Evolutionary conservation across 2,888 invertebrate genomes (phyloP).

Genomic region (Teleiodes luculella): DNA sequence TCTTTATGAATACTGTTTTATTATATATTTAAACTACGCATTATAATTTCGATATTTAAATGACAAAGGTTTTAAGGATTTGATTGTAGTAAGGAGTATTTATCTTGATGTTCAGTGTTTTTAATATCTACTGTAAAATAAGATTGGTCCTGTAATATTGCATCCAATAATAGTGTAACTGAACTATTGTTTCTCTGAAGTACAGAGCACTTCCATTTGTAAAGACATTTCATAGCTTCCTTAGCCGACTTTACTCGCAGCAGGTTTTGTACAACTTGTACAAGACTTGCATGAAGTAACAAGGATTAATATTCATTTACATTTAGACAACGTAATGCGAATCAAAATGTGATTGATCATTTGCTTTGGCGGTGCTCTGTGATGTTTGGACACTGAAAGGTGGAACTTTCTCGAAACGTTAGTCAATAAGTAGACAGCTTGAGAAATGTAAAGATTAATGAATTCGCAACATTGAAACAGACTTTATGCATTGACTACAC

Average conservation of each 20-base stretch:
- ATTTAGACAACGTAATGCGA: slow-evolving; percentile 19
- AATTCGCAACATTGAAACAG: background rate
- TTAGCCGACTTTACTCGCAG: background rate
- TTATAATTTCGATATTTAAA: no score
- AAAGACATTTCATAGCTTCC: background rate
- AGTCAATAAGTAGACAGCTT: slow-evolving; percentile 22
- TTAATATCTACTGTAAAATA: no score
- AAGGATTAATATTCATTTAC: slow-evolving; percentile 22
- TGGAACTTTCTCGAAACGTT: slow-evolving; percentile 21
- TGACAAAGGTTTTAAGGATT: no score
- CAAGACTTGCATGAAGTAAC: background rate
- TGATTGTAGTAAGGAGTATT: no score
- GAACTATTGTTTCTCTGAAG: no score
- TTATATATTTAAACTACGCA: no score
- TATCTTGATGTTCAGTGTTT: no score
- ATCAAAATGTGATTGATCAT: slow-evolving; percentile 22
- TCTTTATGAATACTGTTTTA: no score
- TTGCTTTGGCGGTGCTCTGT: background rate
- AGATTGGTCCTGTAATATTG: no score
- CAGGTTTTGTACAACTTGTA: slow-evolving; percentile 1
- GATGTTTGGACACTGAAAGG: slow-evolving; percentile 19
- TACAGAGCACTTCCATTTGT: background rate
- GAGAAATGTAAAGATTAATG: slow-evolving; percentile 3
- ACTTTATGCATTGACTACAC: no score
- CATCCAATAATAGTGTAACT: no score